Conservation (phyloP, 1,140 invertebrate genomes). For the Dreissena polymorpha region DNA sequence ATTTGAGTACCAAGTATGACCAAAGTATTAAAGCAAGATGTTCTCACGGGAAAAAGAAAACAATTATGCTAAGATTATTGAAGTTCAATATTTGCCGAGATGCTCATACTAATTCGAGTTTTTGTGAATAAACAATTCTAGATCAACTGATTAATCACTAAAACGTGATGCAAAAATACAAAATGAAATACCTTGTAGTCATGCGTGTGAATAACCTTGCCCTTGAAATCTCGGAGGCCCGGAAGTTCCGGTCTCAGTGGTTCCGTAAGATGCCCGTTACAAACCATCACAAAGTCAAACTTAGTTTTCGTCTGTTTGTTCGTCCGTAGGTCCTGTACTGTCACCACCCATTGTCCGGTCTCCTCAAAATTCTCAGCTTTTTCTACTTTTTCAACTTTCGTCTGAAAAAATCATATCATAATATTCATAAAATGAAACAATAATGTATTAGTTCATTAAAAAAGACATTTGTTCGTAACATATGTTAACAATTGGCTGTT, state of each 20-base stretch:
- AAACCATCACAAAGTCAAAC: conserved; percentile 77
- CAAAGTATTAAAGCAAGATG: too few relatives aligned
- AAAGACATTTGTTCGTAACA: too few relatives aligned
- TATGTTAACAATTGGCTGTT: too few relatives aligned
- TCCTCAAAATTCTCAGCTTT: conserved; percentile 57
- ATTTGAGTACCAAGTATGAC: too few relatives aligned
- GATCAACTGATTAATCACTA: too few relatives aligned
- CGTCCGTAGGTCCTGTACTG: conserved; percentile 43
- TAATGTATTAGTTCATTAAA: neutral
- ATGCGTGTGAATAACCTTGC: conserved; percentile 80
- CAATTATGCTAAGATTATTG: too few relatives aligned
- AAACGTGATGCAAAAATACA: too few relatives aligned
- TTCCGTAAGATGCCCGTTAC: conserved; percentile 76
- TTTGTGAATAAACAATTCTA: too few relatives aligned
- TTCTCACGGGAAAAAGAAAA: too few relatives aligned
- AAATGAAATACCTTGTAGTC: conserved; percentile 73
- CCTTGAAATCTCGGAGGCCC: conserved; percentile 79
- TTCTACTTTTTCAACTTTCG: conserved; percentile 53
- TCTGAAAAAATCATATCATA: conserved; percentile 12
- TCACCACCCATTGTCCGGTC: conserved; percentile 60
- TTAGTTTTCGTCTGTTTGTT: conserved; percentile 45
- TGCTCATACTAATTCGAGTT: too few relatives aligned
- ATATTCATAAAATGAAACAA: neutral
- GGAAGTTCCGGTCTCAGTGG: conserved; percentile 73
- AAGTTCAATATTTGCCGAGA: too few relatives aligned